Evolutionary conservation across 35 echinoderm and acorn worm species (phyloP).

Genomic region (Stichopus chloronotus): DNA sequence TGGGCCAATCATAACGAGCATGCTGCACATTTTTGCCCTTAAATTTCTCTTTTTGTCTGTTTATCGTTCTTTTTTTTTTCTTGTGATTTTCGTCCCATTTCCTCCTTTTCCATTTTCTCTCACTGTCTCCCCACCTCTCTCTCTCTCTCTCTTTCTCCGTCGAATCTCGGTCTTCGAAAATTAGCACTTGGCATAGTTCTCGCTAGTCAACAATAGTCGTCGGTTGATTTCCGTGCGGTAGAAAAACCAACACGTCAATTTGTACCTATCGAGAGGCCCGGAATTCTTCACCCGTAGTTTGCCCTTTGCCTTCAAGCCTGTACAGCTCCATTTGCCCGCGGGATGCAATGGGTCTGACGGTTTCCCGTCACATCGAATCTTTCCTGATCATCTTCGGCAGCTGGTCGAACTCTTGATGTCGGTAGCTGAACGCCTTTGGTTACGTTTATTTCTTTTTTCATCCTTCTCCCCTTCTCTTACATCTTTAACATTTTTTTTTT

Average conservation of each 20-base stretch:
- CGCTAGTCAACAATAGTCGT: background rate
- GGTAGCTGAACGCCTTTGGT: slow-evolving; percentile 25
- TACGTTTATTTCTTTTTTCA: background rate
- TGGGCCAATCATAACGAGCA: no score
- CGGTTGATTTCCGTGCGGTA: background rate
- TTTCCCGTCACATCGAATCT: slow-evolving; percentile 41
- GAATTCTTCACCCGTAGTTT: slow-evolving; percentile 29
- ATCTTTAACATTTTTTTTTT: no score
- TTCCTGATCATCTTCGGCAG: slow-evolving; percentile 28
- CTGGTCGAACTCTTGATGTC: slow-evolving; percentile 41
- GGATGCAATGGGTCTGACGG: slow-evolving; percentile 44
- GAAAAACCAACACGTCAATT: slow-evolving; percentile 60
- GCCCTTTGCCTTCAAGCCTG: slow-evolving; percentile 20
- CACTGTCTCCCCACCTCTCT: no score
- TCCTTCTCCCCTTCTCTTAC: no score
- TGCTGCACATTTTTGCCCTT: no score
- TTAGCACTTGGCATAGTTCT: slow-evolving; percentile 39
- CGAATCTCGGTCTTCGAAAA: slow-evolving; percentile 12
- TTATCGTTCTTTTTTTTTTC: no score
- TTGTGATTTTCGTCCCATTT: no score
- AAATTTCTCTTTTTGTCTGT: no score
- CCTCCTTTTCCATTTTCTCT: no score
- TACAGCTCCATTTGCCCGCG: slow-evolving; percentile 56
- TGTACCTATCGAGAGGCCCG: slow-evolving; percentile 52
- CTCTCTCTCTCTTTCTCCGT: no score